Base-by-base conservation (phyloP, 2,113 vertebrate species). In the Smithornis capensis region DNA sequence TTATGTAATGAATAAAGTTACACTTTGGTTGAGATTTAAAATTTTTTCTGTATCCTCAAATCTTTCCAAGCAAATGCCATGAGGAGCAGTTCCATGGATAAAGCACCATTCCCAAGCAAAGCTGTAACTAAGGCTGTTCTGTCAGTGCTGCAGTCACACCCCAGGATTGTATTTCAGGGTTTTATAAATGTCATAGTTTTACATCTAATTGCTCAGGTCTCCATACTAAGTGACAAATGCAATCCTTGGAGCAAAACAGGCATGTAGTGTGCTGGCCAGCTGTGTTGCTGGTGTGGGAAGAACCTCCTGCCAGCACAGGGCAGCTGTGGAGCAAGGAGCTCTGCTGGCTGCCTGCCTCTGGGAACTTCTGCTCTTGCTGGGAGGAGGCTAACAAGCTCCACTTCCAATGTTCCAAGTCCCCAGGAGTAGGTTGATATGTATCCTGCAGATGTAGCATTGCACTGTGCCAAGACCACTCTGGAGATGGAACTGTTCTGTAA, bases 361-460 rank as follows among this genome's bases (percentile, higher is more conserved):
- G 19, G 60, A 65, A 16, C 59, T 56, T 21, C 17, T 35, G 42
- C 60, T 87, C 40, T 88, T 64, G 70, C 59, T 77, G 3, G 1
- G 35, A 69, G 47, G 59, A 35, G 85, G 21, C 25, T 29, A 13
- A 8, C 50, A 35, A 69, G 35, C 67, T 19, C 59, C 37, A 2
- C 31, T 87, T 44, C 35, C 59, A 67, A 19, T 0, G 1, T 27
- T 64, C 59, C 35, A 4, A 14, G 5, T 13, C 53, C 82, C 18
- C 28, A 2, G 81, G 70, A 87, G 81, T 23, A 87, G 35, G 77
- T 7, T 33, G 53, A 35, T 76, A 0, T 24, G 47, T 15, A 6
- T 37, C 91, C 56, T 94, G 91, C 80, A 92, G 94, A 33, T 95
- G 89, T 15, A 71, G 89, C 56, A 59, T 13, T 76, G 83, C 47